Percentiles rank a stretch among this genome's conserved stretches.
These are phyloP conservation scores for Macrophya annulata DNA, from an alignment of 2,888 invertebrate species.

Conservation along the genomic window DNA sequence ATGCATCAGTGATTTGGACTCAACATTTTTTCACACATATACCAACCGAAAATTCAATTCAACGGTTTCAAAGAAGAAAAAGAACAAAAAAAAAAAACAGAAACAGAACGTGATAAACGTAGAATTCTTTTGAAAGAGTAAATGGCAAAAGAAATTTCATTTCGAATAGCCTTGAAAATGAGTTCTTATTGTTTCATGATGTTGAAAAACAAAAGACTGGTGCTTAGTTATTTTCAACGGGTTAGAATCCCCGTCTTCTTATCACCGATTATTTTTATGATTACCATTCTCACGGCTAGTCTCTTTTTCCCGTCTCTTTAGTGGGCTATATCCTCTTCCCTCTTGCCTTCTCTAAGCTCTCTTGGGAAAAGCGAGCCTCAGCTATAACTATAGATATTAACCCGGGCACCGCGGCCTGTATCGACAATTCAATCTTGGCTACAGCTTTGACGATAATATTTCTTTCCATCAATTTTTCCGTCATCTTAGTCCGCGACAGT, in stretches of 20 bases:
- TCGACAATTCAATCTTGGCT: conserved; percentile 27
- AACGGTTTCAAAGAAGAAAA: not conserved
- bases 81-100: not conserved
- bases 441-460: conserved; percentile 10
- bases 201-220: conserved; percentile 62
- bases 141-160: conserved; percentile 59
- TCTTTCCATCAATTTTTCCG: not conserved
- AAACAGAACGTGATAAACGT: conserved; percentile 7
- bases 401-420: not conserved
- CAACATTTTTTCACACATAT: not conserved
- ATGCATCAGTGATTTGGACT: not conserved
- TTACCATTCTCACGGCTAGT: conserved; percentile 23
- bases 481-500: conserved; percentile 9
- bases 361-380: not conserved
- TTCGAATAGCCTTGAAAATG: conserved; percentile 63
- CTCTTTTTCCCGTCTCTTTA: not conserved
- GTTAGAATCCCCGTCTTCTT: conserved; percentile 57
- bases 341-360: not conserved
- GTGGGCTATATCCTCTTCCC: not conserved
- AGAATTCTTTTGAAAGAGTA: not conserved
- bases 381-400: not conserved
- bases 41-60: not conserved
- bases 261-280: conserved; percentile 52
- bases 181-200: conserved; percentile 65
- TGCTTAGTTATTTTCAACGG: conserved; percentile 38